A percentile compares a stretch with the other conserved stretches of the same genome.
phyloP scores from a whole-genome alignment of 2,797 vertebrate species.

The Pangasius djambal region DNA sequence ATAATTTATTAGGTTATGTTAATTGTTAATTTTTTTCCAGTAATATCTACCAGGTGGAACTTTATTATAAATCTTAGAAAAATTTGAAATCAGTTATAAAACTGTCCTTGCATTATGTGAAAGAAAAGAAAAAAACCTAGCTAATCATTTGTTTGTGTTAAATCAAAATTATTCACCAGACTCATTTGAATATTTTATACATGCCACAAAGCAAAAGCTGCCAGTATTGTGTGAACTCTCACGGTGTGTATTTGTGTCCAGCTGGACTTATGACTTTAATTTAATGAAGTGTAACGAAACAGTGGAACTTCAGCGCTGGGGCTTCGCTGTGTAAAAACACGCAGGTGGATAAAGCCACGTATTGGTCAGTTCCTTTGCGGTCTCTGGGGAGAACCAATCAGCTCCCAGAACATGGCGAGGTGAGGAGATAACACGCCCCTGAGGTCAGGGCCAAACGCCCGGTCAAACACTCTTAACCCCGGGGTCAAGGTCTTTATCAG shows the following conservation, averaged over 20 bases:
- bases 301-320: not conserved
- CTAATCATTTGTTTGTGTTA: not conserved
- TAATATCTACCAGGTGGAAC: not conserved
- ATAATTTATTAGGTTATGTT: not conserved
- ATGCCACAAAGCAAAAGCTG: not conserved
- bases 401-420: conserved; percentile 83
- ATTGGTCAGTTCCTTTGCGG: conserved; percentile 36
- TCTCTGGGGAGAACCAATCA: conserved; percentile 84
- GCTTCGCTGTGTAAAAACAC: not conserved
- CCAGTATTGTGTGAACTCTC: not conserved
- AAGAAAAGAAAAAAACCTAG: not conserved
- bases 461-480: conserved; percentile 92
- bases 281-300: not conserved
- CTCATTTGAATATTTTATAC: not conserved
- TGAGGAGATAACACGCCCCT: conserved; percentile 90
- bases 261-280: not conserved
- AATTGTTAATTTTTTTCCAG: not conserved
- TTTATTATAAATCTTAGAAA: not conserved
- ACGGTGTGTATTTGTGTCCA: not conserved
- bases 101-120: not conserved
- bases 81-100: not conserved
- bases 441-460: conserved; percentile 93
- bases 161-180: not conserved
- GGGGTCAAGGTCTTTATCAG: conserved; percentile 89
- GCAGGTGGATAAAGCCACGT: not conserved